Evolutionary conservation across 2,113 vertebrate genomes (phyloP).

Genomic region (Marmota monax): DNA sequence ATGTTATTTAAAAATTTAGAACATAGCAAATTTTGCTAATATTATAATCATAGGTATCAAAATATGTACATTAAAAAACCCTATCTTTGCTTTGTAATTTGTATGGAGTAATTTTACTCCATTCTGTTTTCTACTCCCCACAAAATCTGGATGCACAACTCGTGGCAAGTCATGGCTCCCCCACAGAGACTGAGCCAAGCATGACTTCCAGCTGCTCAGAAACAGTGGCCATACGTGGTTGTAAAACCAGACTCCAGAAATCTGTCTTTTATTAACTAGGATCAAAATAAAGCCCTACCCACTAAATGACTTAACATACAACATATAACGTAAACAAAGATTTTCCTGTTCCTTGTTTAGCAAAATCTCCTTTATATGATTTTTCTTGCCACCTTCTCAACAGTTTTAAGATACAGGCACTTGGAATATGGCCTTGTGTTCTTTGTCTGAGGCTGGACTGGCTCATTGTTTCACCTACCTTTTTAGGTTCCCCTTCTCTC

Average conservation of each 20-base stretch:
- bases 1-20: neutral
- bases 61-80: neutral
- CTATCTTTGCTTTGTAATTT: neutral
- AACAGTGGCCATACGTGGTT: constrained; percentile 1
- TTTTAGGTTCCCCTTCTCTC: neutral
- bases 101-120: neutral
- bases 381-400: constrained; percentile 24
- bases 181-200: neutral
- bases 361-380: neutral
- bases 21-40: neutral
- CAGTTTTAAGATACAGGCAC: neutral
- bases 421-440: neutral
- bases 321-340: constrained; percentile 46
- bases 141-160: neutral
- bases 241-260: constrained; percentile 49
- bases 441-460: neutral
- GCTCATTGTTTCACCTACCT: neutral
- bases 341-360: neutral
- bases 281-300: constrained; percentile 67
- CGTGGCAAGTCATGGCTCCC: neutral
- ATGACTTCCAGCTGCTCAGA: neutral
- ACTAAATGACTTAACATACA: constrained; percentile 49
- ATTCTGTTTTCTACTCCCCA: neutral
- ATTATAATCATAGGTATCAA: neutral
- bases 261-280: constrained; percentile 67